Conservation (phyloP, 2,797 vertebrate species). For the Sylvilagus floridanus region DNA sequence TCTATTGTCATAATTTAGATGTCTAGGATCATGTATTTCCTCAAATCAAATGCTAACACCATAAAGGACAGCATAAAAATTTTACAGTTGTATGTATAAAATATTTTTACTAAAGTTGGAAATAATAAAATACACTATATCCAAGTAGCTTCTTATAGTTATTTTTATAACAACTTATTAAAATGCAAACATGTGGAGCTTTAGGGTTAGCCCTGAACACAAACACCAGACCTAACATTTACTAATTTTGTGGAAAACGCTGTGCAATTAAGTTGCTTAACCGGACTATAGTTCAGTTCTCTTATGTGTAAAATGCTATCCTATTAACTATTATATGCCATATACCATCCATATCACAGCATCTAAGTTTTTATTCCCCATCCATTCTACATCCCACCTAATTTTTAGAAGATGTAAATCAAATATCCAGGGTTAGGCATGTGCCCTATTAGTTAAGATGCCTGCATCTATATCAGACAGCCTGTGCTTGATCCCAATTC, state of each 20-base stretch:
- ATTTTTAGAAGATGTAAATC: conserved; percentile 54
- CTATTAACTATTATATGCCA: conserved; percentile 25
- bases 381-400: conserved; percentile 14
- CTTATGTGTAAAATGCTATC: conserved; percentile 10
- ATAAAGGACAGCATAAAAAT: conserved; percentile 51
- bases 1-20: conserved; percentile 32
- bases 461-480: too few relatives aligned
- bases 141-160: conserved; percentile 20
- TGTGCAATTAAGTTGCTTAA: conserved; percentile 16
- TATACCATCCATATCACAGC: not conserved
- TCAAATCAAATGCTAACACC: conserved; percentile 7
- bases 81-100: not conserved
- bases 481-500: too few relatives aligned
- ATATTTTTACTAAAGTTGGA: conserved; percentile 47
- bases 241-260: not conserved
- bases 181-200: conserved; percentile 32
- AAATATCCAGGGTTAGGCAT: not conserved
- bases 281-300: conserved; percentile 33
- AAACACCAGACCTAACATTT: conserved; percentile 49
- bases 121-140: not conserved
- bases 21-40: not conserved
- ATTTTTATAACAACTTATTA: conserved; percentile 5
- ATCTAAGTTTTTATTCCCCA: not conserved
- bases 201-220: conserved; percentile 10
- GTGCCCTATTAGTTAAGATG: too few relatives aligned